phyloP scores from a whole-genome alignment of 2,113 vertebrate species.

The Cephalopholis sonnerati region DNA sequence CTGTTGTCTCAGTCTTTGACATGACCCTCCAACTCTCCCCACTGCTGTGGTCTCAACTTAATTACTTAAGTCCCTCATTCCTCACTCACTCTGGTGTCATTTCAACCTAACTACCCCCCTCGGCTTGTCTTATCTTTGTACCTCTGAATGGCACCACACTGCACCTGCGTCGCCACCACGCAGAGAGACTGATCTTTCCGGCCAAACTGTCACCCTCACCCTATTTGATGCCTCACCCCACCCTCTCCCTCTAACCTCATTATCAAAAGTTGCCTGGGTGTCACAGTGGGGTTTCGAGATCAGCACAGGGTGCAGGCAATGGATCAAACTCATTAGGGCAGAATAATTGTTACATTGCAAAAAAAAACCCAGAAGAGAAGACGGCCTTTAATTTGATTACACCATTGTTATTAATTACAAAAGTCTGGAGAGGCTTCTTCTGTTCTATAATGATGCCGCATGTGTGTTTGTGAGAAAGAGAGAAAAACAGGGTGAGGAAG shows the following conservation, averaged over 20 bases:
- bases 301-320: constrained; percentile 50
- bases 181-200: constrained; percentile 35
- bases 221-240: constrained; percentile 18
- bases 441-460: constrained; percentile 33
- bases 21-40: background rate
- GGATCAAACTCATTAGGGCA: constrained; percentile 58
- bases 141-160: constrained; percentile 15
- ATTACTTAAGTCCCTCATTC: constrained; percentile 31
- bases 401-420: constrained; percentile 68
- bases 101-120: constrained; percentile 25
- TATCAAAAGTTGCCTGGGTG: constrained; percentile 30
- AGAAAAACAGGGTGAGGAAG: constrained; percentile 17
- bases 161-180: constrained; percentile 3
- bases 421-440: constrained; percentile 33
- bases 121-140: background rate
- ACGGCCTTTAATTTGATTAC: constrained; percentile 67
- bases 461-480: constrained; percentile 20
- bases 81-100: constrained; percentile 21
- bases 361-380: constrained; percentile 2
- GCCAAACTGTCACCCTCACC: constrained; percentile 18
- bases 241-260: constrained; percentile 35
- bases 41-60: constrained; percentile 32
- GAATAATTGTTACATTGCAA: constrained; percentile 52
- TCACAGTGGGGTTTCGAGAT: constrained; percentile 48
- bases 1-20: constrained; percentile 32